phyloP scores from a whole-genome alignment of 2,888 invertebrate species.

The Mermis nigrescens region DNA sequence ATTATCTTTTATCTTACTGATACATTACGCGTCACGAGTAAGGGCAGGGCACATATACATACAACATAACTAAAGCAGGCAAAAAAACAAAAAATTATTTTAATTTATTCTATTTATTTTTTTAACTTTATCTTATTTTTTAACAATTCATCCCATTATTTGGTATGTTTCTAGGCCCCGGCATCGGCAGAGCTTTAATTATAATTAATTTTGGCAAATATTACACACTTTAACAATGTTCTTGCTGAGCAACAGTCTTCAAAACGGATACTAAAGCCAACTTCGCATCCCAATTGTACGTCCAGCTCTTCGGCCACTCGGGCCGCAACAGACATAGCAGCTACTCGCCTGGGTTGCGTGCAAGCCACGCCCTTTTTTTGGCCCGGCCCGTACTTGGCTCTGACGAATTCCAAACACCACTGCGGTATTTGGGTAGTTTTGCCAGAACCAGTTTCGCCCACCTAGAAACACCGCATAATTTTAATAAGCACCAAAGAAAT shows the following conservation, averaged over 20 bases:
- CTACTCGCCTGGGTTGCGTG: slow-evolving; percentile 55
- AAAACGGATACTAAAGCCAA: slow-evolving; percentile 90
- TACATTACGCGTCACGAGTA: no score
- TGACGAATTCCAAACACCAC: slow-evolving; percentile 45
- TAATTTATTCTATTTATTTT: no score
- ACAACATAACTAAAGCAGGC: no score
- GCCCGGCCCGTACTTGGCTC: slow-evolving; percentile 16
- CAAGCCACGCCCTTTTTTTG: slow-evolving; percentile 63
- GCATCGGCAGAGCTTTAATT: no score
- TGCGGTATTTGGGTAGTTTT: slow-evolving; percentile 98
- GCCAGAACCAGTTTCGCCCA: slow-evolving; percentile 98
- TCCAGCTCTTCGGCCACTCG: slow-evolving; percentile 99
- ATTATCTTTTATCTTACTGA: no score
- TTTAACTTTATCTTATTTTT: no score
- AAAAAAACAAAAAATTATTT: no score
- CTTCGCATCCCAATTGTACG: slow-evolving; percentile 68
- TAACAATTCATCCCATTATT: no score
- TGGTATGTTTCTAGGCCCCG: no score
- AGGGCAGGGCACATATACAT: no score
- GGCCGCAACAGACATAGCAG: slow-evolving; percentile 98
- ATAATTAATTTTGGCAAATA: no score
- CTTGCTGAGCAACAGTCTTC: slow-evolving; percentile 90
- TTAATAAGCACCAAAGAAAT: slow-evolving; percentile 37
- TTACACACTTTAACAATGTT: slow-evolving; percentile 63
- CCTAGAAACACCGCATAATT: no score